A percentile compares a stretch with the other conserved stretches of the same genome.
These are phyloP conservation scores for Dolomedes plantarius DNA, from an alignment of 2,888 invertebrate species.

Conservation along the genomic window DNA sequence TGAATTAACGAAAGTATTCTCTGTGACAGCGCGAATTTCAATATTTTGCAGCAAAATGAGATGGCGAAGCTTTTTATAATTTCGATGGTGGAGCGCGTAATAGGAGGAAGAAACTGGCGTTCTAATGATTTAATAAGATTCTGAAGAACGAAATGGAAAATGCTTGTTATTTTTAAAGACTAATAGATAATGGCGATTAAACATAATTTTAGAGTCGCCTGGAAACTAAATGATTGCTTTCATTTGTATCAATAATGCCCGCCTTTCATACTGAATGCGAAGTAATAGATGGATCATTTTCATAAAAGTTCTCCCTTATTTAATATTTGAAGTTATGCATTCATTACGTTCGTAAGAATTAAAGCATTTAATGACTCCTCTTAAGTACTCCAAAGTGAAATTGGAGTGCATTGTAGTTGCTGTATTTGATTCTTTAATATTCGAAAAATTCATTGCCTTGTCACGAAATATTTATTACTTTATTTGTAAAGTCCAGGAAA, in stretches of 20 bases:
- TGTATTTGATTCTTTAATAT: background rate
- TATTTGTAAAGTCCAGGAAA: too few species aligned
- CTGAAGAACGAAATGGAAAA: background rate
- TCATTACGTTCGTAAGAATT: background rate
- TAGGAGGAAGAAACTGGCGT: background rate
- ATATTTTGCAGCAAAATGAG: too few species aligned
- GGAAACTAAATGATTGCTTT: background rate
- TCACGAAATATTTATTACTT: too few species aligned
- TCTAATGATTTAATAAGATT: background rate
- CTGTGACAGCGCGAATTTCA: too few species aligned
- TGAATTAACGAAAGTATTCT: too few species aligned
- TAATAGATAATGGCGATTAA: constrained; percentile 4
- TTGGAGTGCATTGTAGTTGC: background rate
- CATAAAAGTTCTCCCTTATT: background rate
- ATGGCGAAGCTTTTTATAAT: too few species aligned
- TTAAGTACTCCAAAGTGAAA: background rate
- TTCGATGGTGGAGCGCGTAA: background rate
- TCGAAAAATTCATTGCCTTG: too few species aligned
- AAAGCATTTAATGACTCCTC: background rate
- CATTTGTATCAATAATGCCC: background rate
- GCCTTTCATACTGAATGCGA: background rate
- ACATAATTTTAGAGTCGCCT: background rate
- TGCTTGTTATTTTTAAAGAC: background rate
- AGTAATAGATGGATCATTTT: background rate
- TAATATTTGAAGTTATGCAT: background rate